Evolutionary conservation across 1,140 invertebrate species (phyloP).

Genomic region (Drosophila triauraria): DNA sequence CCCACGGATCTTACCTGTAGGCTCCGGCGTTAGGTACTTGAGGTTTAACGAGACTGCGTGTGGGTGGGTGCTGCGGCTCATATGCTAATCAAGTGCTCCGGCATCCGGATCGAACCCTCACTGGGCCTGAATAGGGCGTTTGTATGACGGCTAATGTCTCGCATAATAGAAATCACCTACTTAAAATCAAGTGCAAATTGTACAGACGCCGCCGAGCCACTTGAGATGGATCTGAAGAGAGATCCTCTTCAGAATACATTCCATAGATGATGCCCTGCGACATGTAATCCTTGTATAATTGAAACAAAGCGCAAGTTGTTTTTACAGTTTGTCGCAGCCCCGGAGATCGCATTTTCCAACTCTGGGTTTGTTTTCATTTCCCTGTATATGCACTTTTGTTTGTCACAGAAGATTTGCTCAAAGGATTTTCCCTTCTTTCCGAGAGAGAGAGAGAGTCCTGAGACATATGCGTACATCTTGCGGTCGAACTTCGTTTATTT

Average conservation of each 20-base stretch:
- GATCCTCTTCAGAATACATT: slow-evolving; percentile 7
- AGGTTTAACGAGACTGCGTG: slow-evolving; percentile 67
- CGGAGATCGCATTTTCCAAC: slow-evolving; percentile 71
- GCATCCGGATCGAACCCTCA: slow-evolving; percentile 10
- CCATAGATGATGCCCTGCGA: slow-evolving; percentile 7
- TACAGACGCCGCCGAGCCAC: slow-evolving; percentile 58
- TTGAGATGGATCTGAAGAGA: slow-evolving; percentile 49
- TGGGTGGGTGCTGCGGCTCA: slow-evolving; percentile 37
- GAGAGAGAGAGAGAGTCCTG: slow-evolving; percentile 5
- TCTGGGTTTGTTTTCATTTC: slow-evolving; percentile 77
- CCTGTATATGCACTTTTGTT: slow-evolving; percentile 45
- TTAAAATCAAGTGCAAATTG: slow-evolving; percentile 83
- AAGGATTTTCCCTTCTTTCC: slow-evolving; percentile 58
- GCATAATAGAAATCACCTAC: slow-evolving; percentile 84
- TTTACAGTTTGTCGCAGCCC: slow-evolving; percentile 82
- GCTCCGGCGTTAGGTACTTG: slow-evolving; percentile 81
- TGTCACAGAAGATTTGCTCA: slow-evolving; percentile 71
- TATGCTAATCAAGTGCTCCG: slow-evolving; percentile 77
- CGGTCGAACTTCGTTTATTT: slow-evolving; percentile 65
- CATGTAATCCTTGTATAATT: slow-evolving; percentile 82
- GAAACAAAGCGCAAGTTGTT: slow-evolving; percentile 82
- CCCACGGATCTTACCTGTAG: slow-evolving; percentile 46
- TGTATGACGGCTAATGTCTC: slow-evolving; percentile 83
- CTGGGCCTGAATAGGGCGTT: slow-evolving; percentile 75
- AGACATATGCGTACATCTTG: slow-evolving; percentile 67